Base-by-base conservation (phyloP, 2,888 invertebrate species). In the Platycnemis pennipes region DNA sequence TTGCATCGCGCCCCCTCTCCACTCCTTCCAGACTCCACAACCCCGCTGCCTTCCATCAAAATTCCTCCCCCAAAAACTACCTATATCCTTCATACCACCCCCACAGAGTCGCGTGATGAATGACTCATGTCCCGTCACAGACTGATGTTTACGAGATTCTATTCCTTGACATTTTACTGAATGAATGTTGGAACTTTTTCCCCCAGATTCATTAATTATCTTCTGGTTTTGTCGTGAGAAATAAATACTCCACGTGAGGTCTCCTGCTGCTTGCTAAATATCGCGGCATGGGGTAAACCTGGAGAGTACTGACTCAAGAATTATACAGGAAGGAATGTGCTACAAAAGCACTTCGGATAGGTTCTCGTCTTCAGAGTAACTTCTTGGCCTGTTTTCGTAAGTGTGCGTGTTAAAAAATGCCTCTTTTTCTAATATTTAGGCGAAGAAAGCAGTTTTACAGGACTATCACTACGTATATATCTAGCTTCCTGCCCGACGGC, bases 131-230 rank as follows among this genome's bases (percentile, higher is more conserved):
- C 13, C 37, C 37, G 31, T 37, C 77, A 26, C 77, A 11, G 37
- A 37, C 11, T 77, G 77, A 77, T 77, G 77, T 77, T 77, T 77
- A 77, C 77, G 77, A 77, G 37, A 37, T 77, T 37, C 16, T 37
- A 77, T 77, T 77, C 77, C 13, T 77, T 77, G 77, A 77, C 77
- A 77, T 77, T 8, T 37, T 37, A 77, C 77, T 77, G 37, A 77
- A 77, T 77, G 77, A 77, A 77, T 77, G 77, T 5, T 77, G 77
- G 77, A 77, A 37, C 11, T 77, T 77, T 77, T 77, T 77, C 16
- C 69, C 13, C 63, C 16, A 37, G 26, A 77, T 77, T 77, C 77
- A 77, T 77, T 37, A 77, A 77, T 77, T 77, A 77, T 77, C 77
- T 37, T 16, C 77, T 37, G 31, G 37, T 3, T 37, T 37, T 16